Percentiles rank a stretch among this genome's conserved stretches.
phyloP scores from a whole-genome alignment of 2,113 vertebrate genomes.

The Limnothrissa miodon region DNA sequence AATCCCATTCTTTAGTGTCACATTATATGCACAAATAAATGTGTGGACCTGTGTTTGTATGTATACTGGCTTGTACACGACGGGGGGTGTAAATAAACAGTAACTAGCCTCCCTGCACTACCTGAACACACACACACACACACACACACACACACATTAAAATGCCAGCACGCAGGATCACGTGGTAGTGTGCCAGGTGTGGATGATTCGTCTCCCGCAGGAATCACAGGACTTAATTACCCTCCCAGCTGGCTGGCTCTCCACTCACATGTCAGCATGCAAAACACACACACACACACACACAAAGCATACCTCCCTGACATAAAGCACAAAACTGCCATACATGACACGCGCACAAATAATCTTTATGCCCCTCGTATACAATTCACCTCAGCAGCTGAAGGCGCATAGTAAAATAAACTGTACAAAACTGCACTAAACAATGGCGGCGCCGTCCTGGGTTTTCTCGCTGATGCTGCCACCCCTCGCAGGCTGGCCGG shows the following conservation, averaged over 20 bases:
- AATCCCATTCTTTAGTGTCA: not conserved
- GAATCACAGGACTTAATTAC: constrained; percentile 52
- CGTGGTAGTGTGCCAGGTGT: constrained; percentile 39
- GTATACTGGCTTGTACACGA: not conserved
- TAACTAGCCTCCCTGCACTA: not conserved
- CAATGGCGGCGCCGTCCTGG: not conserved
- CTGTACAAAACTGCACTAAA: constrained; percentile 5
- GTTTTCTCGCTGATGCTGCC: not conserved
- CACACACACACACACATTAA: not conserved
- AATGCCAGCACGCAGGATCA: not conserved
- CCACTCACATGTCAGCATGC: constrained; percentile 35
- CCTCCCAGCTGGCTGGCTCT: constrained; percentile 50
- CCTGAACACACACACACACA: not conserved
- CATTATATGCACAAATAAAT: not conserved
- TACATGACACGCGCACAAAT: not conserved
- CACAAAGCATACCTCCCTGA: not conserved
- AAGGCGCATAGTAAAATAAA: not conserved
- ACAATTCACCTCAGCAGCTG: not conserved
- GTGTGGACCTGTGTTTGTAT: not conserved
- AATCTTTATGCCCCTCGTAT: constrained; percentile 5
- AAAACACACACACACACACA: constrained; percentile 31
- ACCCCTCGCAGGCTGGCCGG: not conserved
- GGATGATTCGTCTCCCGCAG: constrained; percentile 35
- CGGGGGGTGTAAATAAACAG: not conserved
- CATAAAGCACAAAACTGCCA: not conserved